Base-by-base conservation (phyloP, 2,888 invertebrate species). In the Drosophila pseudotalamancana region DNA sequence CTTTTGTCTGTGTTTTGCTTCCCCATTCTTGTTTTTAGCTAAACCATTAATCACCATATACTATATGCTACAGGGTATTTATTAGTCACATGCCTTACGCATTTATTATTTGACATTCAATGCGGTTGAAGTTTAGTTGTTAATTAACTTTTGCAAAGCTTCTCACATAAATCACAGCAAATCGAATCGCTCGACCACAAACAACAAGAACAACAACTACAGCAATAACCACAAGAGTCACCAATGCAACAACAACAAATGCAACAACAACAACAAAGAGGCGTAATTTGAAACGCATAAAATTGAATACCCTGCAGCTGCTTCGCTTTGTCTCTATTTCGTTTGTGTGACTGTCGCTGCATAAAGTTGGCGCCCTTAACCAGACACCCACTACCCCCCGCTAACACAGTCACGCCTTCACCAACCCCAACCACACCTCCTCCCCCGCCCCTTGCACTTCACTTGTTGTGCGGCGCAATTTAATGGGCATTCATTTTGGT, bases 401-500 rank as follows among this genome's bases (percentile, higher is more conserved):
- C 32, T n/a, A 19, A 45, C 31, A 32, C 32, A 6, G 21, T 5
- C 21, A 6, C n/a, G 18, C 16, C 3, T 2, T 14, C 37, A 4
- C 34, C 11, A 1, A 1, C 11, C 27, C 11, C 27, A 11, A 8
- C 9, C 25, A 8, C 2, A 1, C 27, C 3, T 11, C 3, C 4
- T 27, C 3, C 27, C 27, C 2, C 27, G 11, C 27, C 27, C 3
- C 27, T 8, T 9, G 9, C 25, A 9, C 50, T 14, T 9, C 54
- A 42, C 40, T 35, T 43, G 25, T 14, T 31, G 40, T 56, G 73
- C 34, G 57, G 37, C 60, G 64, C 66, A 73, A 62, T 72, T 83
- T 82, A 72, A 87, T 83, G 83, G 74, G 68, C 86, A 66, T 77
- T 85, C 86, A 87, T 78, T 78, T 37, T 74, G 67, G 70, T 82